phyloP scores from a whole-genome alignment of 2,888 invertebrate genomes.

The Cremastinae sp. region DNA sequence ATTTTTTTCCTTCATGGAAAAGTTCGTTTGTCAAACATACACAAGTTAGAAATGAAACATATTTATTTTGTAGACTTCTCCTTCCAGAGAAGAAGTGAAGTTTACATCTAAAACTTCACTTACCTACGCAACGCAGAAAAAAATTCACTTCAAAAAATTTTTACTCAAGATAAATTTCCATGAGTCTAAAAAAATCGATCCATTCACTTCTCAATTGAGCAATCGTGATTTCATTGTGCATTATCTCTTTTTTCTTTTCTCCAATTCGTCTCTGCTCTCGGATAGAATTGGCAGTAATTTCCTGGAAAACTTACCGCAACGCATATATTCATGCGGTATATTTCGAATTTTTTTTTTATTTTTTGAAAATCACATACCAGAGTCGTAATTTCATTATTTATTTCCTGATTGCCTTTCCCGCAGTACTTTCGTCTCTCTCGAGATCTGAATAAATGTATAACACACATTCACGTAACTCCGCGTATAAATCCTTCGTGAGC shows the following conservation, averaged over 20 bases:
- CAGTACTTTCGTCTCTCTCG: conserved; percentile 10
- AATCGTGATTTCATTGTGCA: too few relatives aligned
- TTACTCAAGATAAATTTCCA: too few relatives aligned
- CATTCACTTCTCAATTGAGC: conserved; percentile 9
- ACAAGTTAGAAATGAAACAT: too few relatives aligned
- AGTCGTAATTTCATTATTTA: conserved; percentile 7
- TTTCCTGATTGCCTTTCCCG: conserved; percentile 30
- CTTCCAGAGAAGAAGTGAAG: too few relatives aligned
- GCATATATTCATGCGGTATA: neutral
- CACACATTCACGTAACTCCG: too few relatives aligned
- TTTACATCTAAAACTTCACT: too few relatives aligned
- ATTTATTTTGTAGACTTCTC: too few relatives aligned
- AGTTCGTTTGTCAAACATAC: too few relatives aligned
- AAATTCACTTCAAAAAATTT: too few relatives aligned
- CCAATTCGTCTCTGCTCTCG: conserved; percentile 7
- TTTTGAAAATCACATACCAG: neutral
- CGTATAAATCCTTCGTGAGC: neutral
- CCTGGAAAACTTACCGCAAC: too few relatives aligned
- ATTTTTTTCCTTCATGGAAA: neutral
- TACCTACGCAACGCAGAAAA: too few relatives aligned
- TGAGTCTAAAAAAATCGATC: neutral
- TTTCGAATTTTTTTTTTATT: conserved; percentile 1
- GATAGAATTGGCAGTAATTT: neutral
- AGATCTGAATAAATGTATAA: neutral
- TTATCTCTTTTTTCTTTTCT: neutral